Conservation (phyloP, 2,113 vertebrate genomes). For the Lophotis ruficrista region DNA sequence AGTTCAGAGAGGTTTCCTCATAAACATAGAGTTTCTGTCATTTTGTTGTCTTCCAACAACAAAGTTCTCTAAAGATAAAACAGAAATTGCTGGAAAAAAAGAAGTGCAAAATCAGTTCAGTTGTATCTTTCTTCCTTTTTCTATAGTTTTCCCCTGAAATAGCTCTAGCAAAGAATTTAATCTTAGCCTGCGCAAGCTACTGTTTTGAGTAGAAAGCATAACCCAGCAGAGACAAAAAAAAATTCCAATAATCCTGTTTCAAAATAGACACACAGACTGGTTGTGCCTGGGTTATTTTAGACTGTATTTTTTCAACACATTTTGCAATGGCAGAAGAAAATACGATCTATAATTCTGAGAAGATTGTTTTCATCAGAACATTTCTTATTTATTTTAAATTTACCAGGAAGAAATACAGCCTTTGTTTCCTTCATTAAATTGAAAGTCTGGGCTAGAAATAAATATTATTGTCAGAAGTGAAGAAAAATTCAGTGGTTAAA, state of each 20-base stretch:
- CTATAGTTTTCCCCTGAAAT: background rate
- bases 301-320: background rate
- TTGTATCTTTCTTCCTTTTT: background rate
- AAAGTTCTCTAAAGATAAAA: background rate
- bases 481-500: background rate
- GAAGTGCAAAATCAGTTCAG: background rate
- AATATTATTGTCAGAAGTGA: background rate
- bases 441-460: background rate
- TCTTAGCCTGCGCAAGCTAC: background rate
- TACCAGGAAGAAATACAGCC: constrained; percentile 12
- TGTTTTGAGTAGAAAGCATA: constrained; percentile 39
- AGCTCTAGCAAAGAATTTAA: constrained; percentile 6
- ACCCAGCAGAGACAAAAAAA: constrained; percentile 19
- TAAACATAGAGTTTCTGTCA: background rate
- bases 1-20: background rate
- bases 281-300: background rate
- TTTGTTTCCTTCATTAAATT: constrained; percentile 18
- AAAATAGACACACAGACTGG: background rate
- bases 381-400: constrained; percentile 29
- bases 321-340: constrained; percentile 19
- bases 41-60: background rate
- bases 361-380: background rate
- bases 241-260: constrained; percentile 27
- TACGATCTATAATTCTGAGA: background rate
- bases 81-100: background rate